Evolutionary conservation across 2,113 vertebrate genomes (phyloP), one percentile per base, ranked within the genome.

Genomic region (Dolichotis patagonum): DNA sequence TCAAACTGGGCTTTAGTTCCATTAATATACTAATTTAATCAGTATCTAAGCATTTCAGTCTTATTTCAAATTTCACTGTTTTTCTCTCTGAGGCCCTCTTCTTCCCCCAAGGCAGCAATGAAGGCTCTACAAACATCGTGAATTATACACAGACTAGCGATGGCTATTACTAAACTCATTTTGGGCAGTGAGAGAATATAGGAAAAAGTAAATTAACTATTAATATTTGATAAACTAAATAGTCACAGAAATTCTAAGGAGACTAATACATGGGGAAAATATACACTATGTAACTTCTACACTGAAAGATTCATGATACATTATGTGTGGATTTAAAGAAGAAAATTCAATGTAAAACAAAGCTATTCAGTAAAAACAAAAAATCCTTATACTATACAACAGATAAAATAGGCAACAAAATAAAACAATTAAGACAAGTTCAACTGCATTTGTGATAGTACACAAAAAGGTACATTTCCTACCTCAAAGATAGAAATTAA

Each of bases 181-280:
- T 52, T 80, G 77, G 49, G 77, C 35, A 54, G 77, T 19, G 7
- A 80, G 7, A 52, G 49, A 80, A 52, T 52, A 49, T 52, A 80
- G 35, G 38, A 62, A 12, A 60, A 0, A 81, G 26, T 81, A 83
- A 93, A 63, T 38, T 83, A 81, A 94, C 93, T 82, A 81, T 75
- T 90, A 90, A 88, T 54, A 11, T 94, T 85, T 85, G 43, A 56
- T 90, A 85, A 91, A 11, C 17, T 78, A 91, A 85, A 83, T 84
- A 80, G 12, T 83, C 78, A 58, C 11, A 63, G 54, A 73, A 93
- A 71, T 90, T 84, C 54, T 80, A 71, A 22, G 20, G 32, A 87
- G 32, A 78, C 8, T 71, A 80, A 43, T 19, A 83, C 83, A 82
- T 43, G 32, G 30, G 67, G 56, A 90, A 38, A 82, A 46, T 10